Evolutionary conservation across 2,113 vertebrate species (phyloP).

Genomic region (Coptodon bakossiorum): DNA sequence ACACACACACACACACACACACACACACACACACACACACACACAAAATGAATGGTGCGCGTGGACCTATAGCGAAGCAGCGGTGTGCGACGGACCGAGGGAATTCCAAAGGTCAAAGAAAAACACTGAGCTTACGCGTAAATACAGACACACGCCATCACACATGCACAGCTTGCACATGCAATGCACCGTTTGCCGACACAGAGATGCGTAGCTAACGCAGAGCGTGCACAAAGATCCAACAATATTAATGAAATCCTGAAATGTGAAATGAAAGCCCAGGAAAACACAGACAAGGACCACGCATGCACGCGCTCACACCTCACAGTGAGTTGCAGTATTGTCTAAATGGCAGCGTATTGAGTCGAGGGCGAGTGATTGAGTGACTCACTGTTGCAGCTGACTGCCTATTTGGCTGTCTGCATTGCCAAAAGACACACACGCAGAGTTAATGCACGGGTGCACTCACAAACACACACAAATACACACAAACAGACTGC

Average conservation of each 20-base stretch:
- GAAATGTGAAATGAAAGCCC: not conserved
- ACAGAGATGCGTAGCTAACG: not conserved
- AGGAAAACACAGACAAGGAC: not conserved
- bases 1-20: not conserved
- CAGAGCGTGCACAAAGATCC: not conserved
- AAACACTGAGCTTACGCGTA: not conserved
- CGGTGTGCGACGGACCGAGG: not conserved
- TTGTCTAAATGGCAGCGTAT: slow-evolving; percentile 5
- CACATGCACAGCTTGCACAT: not conserved
- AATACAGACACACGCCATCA: not conserved
- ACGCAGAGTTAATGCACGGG: not conserved
- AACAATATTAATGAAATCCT: not conserved
- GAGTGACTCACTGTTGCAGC: slow-evolving; percentile 36
- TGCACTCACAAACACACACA: not conserved
- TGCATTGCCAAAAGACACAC: slow-evolving; percentile 3
- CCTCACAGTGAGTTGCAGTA: not conserved
- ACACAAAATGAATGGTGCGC: not conserved
- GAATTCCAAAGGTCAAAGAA: slow-evolving; percentile 40
- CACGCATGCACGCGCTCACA: not conserved
- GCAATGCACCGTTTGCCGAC: not conserved
- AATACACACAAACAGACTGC: not conserved
- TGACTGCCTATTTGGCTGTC: slow-evolving; percentile 32
- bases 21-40: not conserved
- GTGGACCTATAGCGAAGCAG: not conserved
- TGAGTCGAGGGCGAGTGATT: slow-evolving; percentile 19